phyloP scores from a whole-genome alignment of 2,888 invertebrate species.

The Oscheius sp. region DNA sequence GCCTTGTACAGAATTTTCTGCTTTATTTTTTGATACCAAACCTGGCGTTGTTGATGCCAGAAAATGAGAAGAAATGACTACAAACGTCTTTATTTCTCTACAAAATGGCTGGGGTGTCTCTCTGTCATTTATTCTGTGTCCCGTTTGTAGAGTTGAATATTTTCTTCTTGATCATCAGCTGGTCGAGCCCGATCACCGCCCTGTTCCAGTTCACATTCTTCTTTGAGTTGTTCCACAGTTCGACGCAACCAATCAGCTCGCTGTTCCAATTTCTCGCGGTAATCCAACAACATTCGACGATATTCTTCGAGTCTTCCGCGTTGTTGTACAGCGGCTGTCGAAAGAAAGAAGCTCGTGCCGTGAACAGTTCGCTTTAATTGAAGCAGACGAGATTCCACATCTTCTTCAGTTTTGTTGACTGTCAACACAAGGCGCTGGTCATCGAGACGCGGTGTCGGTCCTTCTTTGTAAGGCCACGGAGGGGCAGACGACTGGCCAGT shows the following conservation, averaged over 20 bases:
- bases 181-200: too few species aligned
- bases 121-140: too few species aligned
- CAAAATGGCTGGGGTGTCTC: too few species aligned
- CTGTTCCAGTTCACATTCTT: too few species aligned
- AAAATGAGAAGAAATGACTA: too few species aligned
- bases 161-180: too few species aligned
- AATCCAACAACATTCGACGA: not conserved
- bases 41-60: too few species aligned
- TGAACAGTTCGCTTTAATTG: conserved; percentile 6
- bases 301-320: not conserved
- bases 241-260: conserved; percentile 6
- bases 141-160: too few species aligned
- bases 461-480: conserved; percentile 2
- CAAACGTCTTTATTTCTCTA: too few species aligned
- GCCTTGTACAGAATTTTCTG: too few species aligned
- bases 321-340: conserved; percentile 4
- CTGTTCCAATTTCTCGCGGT: not conserved
- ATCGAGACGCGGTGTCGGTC: conserved; percentile 1
- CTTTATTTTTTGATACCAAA: too few species aligned
- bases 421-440: not conserved
- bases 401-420: conserved; percentile 9
- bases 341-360: conserved; percentile 17
- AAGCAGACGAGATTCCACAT: conserved; percentile 10
- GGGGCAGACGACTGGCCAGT: not conserved
- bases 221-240: not conserved